Percentiles rank a stretch among this genome's conserved stretches.
Conservation (phyloP, 2,113 vertebrate genomes). For the Mesitornis unicolor region DNA sequence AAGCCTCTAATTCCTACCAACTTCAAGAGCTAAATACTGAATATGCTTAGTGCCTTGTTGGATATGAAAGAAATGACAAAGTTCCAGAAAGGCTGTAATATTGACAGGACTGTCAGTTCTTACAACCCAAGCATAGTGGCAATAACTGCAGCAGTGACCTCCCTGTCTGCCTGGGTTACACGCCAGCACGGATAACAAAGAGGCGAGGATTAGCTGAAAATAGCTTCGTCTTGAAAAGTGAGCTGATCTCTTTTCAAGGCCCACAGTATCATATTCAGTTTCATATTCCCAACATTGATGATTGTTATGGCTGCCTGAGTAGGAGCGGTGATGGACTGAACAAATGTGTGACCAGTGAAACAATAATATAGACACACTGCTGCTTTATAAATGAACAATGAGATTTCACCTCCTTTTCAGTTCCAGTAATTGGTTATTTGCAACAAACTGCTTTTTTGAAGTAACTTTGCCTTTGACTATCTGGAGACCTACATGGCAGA, state of each 20-base stretch:
- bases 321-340: neutral
- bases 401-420: neutral
- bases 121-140: neutral
- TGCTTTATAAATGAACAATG: neutral
- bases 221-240: neutral
- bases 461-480: neutral
- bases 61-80: neutral
- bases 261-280: neutral
- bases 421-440: neutral
- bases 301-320: neutral
- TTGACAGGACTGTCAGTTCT: neutral
- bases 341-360: neutral
- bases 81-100: neutral
- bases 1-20: neutral
- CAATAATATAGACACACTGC: neutral
- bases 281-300: neutral
- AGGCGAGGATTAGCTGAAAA: conserved; percentile 13
- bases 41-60: neutral
- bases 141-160: neutral
- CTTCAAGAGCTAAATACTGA: neutral
- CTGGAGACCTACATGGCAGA: neutral
- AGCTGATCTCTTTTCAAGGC: neutral
- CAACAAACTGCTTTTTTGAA: neutral
- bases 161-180: neutral
- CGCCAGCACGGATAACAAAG: neutral